Percentiles rank a stretch among this genome's conserved stretches.
Conservation (phyloP, 1,140 invertebrate species). For the Drosophila santomea region DNA sequence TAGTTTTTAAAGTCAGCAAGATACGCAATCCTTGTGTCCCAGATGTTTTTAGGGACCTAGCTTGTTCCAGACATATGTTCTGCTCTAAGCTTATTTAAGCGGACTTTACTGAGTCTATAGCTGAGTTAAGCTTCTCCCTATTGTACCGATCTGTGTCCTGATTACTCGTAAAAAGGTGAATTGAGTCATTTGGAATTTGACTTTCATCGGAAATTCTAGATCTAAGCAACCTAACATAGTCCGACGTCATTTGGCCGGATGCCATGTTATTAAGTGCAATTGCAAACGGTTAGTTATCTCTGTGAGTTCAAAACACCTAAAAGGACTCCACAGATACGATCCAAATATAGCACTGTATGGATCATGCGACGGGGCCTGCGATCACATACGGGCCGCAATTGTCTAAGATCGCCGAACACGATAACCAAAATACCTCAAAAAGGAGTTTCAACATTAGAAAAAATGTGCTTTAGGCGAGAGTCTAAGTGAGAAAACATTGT, state of each 20-base stretch:
- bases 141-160: not conserved
- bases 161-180: not conserved
- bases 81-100: not conserved
- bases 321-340: not conserved
- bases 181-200: not conserved
- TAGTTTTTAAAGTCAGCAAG: not conserved
- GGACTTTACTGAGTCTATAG: not conserved
- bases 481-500: not conserved
- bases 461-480: not conserved
- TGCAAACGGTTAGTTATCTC: slow-evolving; percentile 22
- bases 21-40: not conserved
- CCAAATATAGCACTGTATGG: not conserved
- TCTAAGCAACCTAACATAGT: not conserved
- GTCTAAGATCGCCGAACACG: slow-evolving; percentile 3
- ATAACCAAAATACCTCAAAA: not conserved
- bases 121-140: not conserved
- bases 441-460: not conserved
- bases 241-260: not conserved
- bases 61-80: not conserved
- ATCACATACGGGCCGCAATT: not conserved
- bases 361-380: not conserved
- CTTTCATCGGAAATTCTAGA: not conserved
- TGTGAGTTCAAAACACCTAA: slow-evolving; percentile 21
- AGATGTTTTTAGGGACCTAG: not conserved
- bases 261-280: not conserved